A percentile compares a stretch with the other conserved stretches of the same genome.
phyloP scores from a whole-genome alignment of 92 coral and sea anemone genomes.

The Desmophyllum pertusum region DNA sequence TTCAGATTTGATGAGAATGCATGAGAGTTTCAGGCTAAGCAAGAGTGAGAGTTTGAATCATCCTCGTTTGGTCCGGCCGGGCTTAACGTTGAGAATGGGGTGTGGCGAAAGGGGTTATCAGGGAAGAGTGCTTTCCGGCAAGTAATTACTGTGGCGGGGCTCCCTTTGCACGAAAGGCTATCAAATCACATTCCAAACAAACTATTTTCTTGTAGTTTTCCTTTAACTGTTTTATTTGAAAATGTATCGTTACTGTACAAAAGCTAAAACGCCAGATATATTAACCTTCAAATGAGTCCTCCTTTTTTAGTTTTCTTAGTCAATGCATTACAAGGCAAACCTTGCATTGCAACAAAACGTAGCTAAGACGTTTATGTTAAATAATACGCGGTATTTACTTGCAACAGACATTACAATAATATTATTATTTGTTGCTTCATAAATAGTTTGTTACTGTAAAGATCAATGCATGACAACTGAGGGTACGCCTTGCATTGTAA shows the following conservation, averaged over 20 bases:
- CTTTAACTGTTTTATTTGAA: constrained; percentile 12
- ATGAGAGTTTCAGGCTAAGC: no score
- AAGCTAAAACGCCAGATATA: background rate
- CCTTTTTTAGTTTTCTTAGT: background rate
- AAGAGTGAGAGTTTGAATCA: no score
- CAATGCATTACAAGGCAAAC: background rate
- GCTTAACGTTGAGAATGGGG: background rate
- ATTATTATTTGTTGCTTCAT: background rate
- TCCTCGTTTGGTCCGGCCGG: background rate
- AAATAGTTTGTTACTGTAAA: background rate
- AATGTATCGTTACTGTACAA: constrained; percentile 20
- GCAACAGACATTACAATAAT: background rate
- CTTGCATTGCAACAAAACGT: background rate
- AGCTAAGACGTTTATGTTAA: background rate
- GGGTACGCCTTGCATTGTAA: background rate
- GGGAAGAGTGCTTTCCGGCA: no score
- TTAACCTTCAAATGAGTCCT: background rate
- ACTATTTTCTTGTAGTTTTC: background rate
- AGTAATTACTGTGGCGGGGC: background rate
- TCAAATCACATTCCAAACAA: background rate
- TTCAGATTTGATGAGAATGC: no score
- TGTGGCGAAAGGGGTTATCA: no score
- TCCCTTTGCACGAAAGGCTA: background rate
- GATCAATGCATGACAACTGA: background rate
- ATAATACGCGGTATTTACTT: background rate